Evolutionary conservation across 2,113 vertebrate genomes (phyloP).

Genomic region (Proteles cristata): DNA sequence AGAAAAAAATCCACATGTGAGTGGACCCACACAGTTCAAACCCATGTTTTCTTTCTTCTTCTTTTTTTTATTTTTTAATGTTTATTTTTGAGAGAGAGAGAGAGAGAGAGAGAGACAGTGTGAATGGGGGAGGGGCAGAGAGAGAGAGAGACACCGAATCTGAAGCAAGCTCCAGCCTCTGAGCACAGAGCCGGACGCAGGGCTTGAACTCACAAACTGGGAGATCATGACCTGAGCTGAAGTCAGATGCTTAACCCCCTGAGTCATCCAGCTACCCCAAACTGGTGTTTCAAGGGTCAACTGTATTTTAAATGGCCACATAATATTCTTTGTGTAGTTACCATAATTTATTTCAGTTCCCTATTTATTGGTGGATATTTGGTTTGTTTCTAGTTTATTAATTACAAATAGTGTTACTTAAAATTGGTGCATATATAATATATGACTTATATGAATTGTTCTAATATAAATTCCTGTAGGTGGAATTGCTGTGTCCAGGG

Average conservation of each 20-base stretch:
- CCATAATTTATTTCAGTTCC: background rate
- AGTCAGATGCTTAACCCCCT: too few relatives aligned
- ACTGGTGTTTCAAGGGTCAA: background rate
- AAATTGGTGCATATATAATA: background rate
- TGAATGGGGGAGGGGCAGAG: too few relatives aligned
- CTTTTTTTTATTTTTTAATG: too few relatives aligned
- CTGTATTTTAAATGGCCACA: background rate
- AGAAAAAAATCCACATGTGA: background rate
- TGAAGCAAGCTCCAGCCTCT: too few relatives aligned
- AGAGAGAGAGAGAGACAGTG: too few relatives aligned
- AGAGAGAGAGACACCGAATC: too few relatives aligned
- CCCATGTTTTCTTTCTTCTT: background rate
- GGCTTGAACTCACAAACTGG: too few relatives aligned
- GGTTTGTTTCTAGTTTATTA: background rate
- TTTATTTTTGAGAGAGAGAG: too few relatives aligned
- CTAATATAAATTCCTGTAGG: background rate
- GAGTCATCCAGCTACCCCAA: too few relatives aligned
- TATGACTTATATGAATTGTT: background rate
- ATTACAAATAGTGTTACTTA: background rate
- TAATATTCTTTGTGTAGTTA: constrained; percentile 12
- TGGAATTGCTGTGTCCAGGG: background rate
- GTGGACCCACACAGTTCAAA: background rate
- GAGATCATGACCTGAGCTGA: too few relatives aligned
- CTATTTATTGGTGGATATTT: background rate
- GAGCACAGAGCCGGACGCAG: too few relatives aligned